Conservation (phyloP, 2,888 invertebrate genomes). For the Ichneumoninae sp. region DNA sequence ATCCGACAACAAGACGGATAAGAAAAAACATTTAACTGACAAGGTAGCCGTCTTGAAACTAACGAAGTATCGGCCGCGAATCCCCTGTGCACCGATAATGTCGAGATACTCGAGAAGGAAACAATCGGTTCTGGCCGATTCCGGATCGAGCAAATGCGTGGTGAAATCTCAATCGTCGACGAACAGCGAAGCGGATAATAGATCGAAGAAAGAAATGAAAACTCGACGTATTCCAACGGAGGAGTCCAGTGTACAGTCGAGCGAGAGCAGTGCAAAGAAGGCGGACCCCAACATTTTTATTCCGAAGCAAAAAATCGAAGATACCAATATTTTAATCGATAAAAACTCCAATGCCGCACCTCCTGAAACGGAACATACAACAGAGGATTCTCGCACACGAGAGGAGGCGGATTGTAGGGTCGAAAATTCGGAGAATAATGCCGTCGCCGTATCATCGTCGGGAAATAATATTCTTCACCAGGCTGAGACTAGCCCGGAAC, state of each 20-base stretch:
- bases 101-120: slow-evolving; percentile 58
- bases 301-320: not conserved
- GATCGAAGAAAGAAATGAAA: slow-evolving; percentile 6
- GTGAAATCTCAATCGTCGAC: slow-evolving; percentile 6
- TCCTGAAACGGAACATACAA: not conserved
- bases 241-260: not conserved
- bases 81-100: slow-evolving; percentile 52
- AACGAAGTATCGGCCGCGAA: slow-evolving; percentile 44
- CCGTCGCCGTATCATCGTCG: not conserved
- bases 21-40: not conserved
- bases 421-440: slow-evolving; percentile 13
- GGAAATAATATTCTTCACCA: not conserved
- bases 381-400: not conserved
- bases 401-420: not conserved
- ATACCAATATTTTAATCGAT: not conserved
- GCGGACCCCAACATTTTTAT: not conserved
- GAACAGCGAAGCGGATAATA: not conserved
- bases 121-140: slow-evolving; percentile 45
- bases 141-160: slow-evolving; percentile 6
- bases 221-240: not conserved
- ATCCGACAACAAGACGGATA: not conserved
- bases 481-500: not conserved
- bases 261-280: not conserved
- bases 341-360: not conserved
- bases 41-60: slow-evolving; percentile 26